phyloP scores from a whole-genome alignment of 2,888 invertebrate genomes.

The Habroteleia sp. region DNA sequence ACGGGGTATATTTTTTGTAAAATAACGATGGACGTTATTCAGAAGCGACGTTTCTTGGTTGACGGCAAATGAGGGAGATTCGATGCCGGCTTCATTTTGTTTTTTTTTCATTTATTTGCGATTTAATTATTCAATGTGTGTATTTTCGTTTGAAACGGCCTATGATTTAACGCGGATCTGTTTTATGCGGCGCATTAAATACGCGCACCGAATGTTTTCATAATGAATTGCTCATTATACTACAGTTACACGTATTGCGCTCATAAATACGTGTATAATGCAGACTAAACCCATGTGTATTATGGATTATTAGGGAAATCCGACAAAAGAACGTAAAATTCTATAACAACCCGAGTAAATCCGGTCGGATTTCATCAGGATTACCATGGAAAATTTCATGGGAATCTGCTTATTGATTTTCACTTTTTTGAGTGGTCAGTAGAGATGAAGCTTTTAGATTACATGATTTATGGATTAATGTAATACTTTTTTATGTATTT shows the following conservation, averaged over 20 bases:
- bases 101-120: conserved; percentile 4
- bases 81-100: no score
- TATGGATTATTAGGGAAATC: conserved; percentile 59
- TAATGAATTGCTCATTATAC: conserved; percentile 51
- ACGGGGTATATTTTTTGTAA: not conserved
- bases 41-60: not conserved
- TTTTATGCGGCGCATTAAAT: conserved; percentile 39
- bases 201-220: conserved; percentile 24
- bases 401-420: conserved; percentile 54
- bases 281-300: conserved; percentile 41
- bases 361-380: conserved; percentile 52
- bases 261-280: conserved; percentile 54
- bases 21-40: not conserved
- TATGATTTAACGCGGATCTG: conserved; percentile 21
- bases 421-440: conserved; percentile 4
- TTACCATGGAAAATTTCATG: conserved; percentile 60
- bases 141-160: conserved; percentile 7
- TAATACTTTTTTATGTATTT: not conserved
- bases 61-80: conserved; percentile 8
- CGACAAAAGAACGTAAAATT: conserved; percentile 61
- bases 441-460: conserved; percentile 3
- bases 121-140: conserved; percentile 22
- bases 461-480: not conserved
- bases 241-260: conserved; percentile 47
- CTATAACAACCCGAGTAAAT: conserved; percentile 51